A percentile compares a stretch with the other conserved stretches of the same genome.
Evolutionary conservation across 2,113 vertebrate species (phyloP).

Genomic region (Myotis yumanensis): DNA sequence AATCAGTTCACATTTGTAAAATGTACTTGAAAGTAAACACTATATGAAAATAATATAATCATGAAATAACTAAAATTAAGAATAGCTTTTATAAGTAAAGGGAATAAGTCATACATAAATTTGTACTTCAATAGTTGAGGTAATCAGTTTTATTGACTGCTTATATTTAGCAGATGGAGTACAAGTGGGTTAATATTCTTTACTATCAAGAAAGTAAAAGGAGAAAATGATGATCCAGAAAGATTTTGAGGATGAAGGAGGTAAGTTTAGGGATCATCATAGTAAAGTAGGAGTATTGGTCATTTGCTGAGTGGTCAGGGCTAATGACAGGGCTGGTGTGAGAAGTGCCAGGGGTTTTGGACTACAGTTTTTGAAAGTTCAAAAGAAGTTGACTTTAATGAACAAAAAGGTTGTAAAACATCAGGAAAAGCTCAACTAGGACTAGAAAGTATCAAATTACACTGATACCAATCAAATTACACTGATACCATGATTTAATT

Average conservation of each 20-base stretch:
- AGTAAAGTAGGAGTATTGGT: not conserved
- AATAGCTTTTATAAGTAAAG: not conserved
- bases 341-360: not conserved
- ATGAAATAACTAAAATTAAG: constrained; percentile 18
- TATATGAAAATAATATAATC: not conserved
- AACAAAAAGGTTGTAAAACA: not conserved
- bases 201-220: not conserved
- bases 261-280: not conserved
- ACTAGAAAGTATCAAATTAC: not conserved
- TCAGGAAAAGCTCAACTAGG: not conserved
- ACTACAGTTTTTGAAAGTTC: not conserved
- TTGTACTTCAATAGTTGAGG: not conserved
- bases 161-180: not conserved
- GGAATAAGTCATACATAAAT: not conserved
- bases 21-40: not conserved
- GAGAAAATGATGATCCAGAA: not conserved
- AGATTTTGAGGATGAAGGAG: not conserved
- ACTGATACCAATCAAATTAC: not conserved
- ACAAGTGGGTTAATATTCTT: not conserved
- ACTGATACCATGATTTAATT: not conserved
- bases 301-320: not conserved
- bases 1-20: not conserved
- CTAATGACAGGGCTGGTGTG: not conserved
- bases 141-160: not conserved
- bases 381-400: not conserved